Evolutionary conservation across 1,140 invertebrate genomes (phyloP).

Genomic region (Streblospio benedicti): DNA sequence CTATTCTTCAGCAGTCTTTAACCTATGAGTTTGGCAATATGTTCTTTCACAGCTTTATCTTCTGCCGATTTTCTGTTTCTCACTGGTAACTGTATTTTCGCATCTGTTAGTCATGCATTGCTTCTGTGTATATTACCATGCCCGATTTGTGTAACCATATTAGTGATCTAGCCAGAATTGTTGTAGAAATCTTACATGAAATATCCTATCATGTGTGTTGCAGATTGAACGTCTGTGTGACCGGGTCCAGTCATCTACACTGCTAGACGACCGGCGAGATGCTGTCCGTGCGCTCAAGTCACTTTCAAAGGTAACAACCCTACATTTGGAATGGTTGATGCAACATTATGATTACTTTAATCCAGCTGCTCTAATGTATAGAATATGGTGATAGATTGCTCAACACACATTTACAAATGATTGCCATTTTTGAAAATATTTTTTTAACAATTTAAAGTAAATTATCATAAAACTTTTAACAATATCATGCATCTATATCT

Average conservation of each 20-base stretch:
- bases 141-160: not conserved
- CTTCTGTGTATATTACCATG: not conserved
- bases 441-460: too few relatives aligned
- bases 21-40: too few relatives aligned
- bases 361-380: not conserved
- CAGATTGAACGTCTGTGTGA: constrained; percentile 89
- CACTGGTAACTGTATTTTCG: not conserved
- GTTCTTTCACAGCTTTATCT: not conserved
- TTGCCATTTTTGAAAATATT: too few relatives aligned
- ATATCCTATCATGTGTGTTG: constrained; percentile 22
- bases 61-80: not conserved
- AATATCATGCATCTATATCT: not conserved
- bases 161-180: not conserved
- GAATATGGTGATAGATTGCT: too few relatives aligned
- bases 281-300: constrained; percentile 90
- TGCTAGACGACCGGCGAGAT: constrained; percentile 89
- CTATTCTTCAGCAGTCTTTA: too few relatives aligned
- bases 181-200: not conserved
- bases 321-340: not conserved
- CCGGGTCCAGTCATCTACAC: constrained; percentile 78
- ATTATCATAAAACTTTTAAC: too few relatives aligned
- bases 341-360: not conserved
- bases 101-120: not conserved
- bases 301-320: constrained; percentile 68
- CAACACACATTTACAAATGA: too few relatives aligned